These are phyloP conservation scores for Neomonachus schauinslandi DNA, from an alignment of 2,113 vertebrate genomes.

Conservation along the genomic window DNA sequence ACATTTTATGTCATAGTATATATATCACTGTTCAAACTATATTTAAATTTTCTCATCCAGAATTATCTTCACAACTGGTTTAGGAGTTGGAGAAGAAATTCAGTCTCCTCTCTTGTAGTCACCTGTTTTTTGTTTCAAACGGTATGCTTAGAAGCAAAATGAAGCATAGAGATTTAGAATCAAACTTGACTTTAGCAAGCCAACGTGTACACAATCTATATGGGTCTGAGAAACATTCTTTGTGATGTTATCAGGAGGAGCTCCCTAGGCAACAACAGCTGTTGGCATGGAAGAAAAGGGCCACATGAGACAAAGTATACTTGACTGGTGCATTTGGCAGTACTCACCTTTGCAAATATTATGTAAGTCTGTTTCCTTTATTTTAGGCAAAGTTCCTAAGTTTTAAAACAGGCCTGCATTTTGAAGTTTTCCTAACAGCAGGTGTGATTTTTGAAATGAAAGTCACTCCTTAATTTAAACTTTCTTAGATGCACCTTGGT, in stretches of 20 bases:
- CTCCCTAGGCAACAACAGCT: constrained; percentile 68
- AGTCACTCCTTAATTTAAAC: constrained; percentile 33
- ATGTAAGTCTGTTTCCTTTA: background rate
- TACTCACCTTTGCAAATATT: constrained; percentile 40
- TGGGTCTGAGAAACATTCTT: constrained; percentile 30
- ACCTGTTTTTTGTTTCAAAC: constrained; percentile 42
- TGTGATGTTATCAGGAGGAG: constrained; percentile 43
- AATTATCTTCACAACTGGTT: constrained; percentile 15
- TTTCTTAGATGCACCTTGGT: background rate
- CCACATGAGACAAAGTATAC: constrained; percentile 30
- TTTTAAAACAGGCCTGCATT: constrained; percentile 17
- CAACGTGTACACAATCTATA: constrained; percentile 49
- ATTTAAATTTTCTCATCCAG: background rate
- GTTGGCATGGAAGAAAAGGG: constrained; percentile 39
- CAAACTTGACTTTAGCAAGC: constrained; percentile 33
- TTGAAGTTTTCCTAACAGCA: constrained; percentile 12
- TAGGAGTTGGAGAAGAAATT: constrained; percentile 16
- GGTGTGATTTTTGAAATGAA: background rate
- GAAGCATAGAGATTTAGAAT: constrained; percentile 40
- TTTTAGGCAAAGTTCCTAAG: constrained; percentile 27
- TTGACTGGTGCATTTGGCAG: background rate
- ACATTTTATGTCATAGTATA: background rate
- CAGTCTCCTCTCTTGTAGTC: background rate
- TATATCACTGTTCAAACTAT: background rate
- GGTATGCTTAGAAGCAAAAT: constrained; percentile 49